Base-by-base conservation (phyloP, 2,888 invertebrate species). In the Chrysomela aeneicollis region DNA sequence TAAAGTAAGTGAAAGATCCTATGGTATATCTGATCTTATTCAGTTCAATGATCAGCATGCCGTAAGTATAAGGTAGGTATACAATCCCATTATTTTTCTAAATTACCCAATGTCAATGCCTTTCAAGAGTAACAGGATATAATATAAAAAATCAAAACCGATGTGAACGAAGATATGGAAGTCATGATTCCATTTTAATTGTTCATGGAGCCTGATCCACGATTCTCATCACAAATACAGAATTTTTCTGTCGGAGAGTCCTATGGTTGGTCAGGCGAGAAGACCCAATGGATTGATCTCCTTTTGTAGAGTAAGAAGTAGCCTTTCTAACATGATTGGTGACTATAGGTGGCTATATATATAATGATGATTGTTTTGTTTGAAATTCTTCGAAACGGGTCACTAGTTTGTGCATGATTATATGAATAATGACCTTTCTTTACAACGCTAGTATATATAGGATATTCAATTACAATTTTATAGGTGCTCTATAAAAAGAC, bases 231-330 rank as follows among this genome's bases (percentile, higher is more conserved):
- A 65, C 26, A 49, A 63, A 63, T 35, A 55, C 60, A 59, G 8
- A 22, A 60, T 66, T 61, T 52, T 63, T 60, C 18, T 32, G 15
- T 21, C 9, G 49, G 67, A 64, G 62, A 67, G 52, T 62, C 62
- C 62, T 57, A 64, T 60, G 65, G 50, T 53, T 65, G 50, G 63
- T 68, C 63, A 65, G 60, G 68, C 68, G 65, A 51, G 63, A 61
- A 68, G 50, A 57, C 51, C 9, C 26, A 21, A 57, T 46, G 57
- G 46, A 57, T 57, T 57, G 30, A 57, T 5, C 21, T 26, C 26
- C 12, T 26, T 17, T n/a, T 57, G 26, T 52, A 32, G 42, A 55
- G 52, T 54, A 30, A 50, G 37, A 30, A 50, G 37, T 52, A 58
- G 51, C 67, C 63, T 67, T 66, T 66, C 63, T 67, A 67, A 59